Evolutionary conservation across 2,888 invertebrate genomes (phyloP).

Genomic region (Pegoplata infirma): DNA sequence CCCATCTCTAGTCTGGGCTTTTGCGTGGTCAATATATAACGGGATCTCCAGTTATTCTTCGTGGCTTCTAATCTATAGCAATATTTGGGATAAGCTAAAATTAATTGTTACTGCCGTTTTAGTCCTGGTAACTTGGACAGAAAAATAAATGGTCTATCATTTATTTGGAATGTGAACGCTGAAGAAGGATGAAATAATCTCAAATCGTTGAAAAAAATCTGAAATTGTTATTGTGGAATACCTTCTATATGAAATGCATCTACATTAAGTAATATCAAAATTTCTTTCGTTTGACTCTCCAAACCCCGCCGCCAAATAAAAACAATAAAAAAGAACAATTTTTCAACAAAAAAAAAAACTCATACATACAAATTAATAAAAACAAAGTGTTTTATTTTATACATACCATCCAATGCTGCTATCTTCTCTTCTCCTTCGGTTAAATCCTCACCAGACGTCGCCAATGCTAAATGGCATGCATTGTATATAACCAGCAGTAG

Average conservation of each 20-base stretch:
- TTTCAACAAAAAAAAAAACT: constrained; percentile 14
- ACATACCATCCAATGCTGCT: constrained; percentile 44
- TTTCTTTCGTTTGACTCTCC: neutral
- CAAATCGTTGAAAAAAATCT: too few relatives aligned
- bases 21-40: too few relatives aligned
- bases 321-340: neutral
- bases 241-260: neutral
- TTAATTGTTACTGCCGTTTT: too few relatives aligned
- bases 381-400: neutral
- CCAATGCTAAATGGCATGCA: neutral
- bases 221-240: too few relatives aligned
- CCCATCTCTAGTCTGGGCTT: too few relatives aligned
- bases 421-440: constrained; percentile 32
- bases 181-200: too few relatives aligned
- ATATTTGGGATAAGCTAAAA: too few relatives aligned
- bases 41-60: too few relatives aligned
- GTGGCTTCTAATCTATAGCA: too few relatives aligned
- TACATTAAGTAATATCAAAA: neutral
- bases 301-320: neutral
- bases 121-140: too few relatives aligned
- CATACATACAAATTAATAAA: constrained; percentile 1
- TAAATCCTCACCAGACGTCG: constrained; percentile 16
- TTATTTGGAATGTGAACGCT: too few relatives aligned
- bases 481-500: constrained; percentile 23
- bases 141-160: too few relatives aligned